Conservation (phyloP, 2,797 vertebrate genomes). For the Crenichthys baileyi region DNA sequence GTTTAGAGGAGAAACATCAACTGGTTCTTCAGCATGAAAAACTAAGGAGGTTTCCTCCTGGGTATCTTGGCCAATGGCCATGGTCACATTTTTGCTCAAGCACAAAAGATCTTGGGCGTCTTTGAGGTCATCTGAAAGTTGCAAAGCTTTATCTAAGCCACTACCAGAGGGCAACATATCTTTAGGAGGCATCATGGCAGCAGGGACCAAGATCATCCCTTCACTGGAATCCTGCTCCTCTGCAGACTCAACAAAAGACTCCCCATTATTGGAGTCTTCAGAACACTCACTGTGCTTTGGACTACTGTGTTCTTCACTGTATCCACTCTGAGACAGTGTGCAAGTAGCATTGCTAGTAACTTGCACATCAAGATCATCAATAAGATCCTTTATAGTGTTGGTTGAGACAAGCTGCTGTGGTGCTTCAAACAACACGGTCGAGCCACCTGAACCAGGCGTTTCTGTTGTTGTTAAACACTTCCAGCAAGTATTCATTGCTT, state of each 20-base stretch:
- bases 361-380: not conserved
- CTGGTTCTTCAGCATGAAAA: constrained; percentile 3
- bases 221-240: constrained; percentile 15
- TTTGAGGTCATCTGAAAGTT: constrained; percentile 9
- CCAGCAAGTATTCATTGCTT: constrained; percentile 83
- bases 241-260: constrained; percentile 9
- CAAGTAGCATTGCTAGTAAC: constrained; percentile 2
- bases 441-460: constrained; percentile 4
- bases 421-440: not conserved
- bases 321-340: not conserved
- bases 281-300: constrained; percentile 10
- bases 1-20: constrained; percentile 13
- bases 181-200: not conserved
- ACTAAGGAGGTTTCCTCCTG: constrained; percentile 14
- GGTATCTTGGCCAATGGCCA: constrained; percentile 14
- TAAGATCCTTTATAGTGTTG: not conserved
- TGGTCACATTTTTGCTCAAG: constrained; percentile 2
- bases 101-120: constrained; percentile 2
- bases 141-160: constrained; percentile 15
- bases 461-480: constrained; percentile 28
- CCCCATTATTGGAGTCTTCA: not conserved
- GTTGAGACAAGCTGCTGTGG: constrained; percentile 4
- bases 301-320: constrained; percentile 19
- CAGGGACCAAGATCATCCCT: not conserved
- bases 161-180: constrained; percentile 12